Conservation (phyloP, 2,797 vertebrate genomes). For the Hydrophis major region DNA sequence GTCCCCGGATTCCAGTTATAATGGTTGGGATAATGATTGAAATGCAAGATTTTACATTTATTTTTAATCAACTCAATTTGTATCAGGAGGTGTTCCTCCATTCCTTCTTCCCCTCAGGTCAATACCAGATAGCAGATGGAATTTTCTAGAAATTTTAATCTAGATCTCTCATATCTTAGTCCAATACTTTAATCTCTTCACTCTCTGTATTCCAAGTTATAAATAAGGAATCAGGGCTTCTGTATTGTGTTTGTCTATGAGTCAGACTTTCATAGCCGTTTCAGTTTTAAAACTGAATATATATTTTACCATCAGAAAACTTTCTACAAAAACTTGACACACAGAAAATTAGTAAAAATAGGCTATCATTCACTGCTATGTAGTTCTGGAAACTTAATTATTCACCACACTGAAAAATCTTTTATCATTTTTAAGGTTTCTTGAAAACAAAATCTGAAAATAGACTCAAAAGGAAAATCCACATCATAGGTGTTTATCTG, state of each 20-base stretch:
- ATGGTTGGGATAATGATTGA: neutral
- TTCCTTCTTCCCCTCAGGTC: neutral
- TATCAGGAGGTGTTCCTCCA: neutral
- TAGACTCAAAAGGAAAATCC: neutral
- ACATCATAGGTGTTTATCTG: neutral
- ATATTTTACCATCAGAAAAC: neutral
- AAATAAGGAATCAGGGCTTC: neutral
- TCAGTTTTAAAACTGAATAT: too few species aligned
- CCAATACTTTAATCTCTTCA: neutral
- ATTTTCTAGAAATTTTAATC: neutral
- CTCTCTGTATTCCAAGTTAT: neutral
- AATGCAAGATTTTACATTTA: neutral
- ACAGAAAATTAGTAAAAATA: neutral
- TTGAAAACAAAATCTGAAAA: neutral
- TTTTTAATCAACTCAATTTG: neutral
- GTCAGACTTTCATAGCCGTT: too few species aligned
- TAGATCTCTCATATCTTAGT: neutral
- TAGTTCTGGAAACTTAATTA: neutral
- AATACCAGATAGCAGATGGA: neutral
- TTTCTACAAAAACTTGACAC: neutral
- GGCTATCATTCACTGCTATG: neutral
- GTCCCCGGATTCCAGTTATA: neutral
- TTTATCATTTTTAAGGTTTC: neutral
- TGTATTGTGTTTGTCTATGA: too few species aligned
- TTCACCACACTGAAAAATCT: neutral